phyloP scores from a whole-genome alignment of 1,140 invertebrate species.

The Dryas iulia region DNA sequence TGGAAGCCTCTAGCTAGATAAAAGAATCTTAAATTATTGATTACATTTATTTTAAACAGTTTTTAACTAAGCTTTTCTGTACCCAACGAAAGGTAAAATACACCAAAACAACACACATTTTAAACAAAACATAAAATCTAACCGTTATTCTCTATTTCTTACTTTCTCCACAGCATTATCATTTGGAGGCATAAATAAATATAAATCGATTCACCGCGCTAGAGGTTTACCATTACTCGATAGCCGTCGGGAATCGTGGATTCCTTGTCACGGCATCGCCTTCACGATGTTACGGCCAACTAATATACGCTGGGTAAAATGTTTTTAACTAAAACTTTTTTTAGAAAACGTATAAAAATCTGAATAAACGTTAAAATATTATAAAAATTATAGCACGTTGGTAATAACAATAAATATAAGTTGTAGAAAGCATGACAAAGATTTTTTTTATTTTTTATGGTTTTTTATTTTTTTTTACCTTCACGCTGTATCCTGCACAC shows the following conservation, averaged over 20 bases:
- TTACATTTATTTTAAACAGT: no score
- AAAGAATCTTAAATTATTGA: no score
- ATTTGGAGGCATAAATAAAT: background rate
- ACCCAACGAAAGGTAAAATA: no score
- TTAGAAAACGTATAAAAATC: background rate
- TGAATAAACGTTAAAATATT: background rate
- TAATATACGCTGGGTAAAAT: background rate
- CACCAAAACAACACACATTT: no score
- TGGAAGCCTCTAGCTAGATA: no score
- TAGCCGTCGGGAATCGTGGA: slow-evolving; percentile 53
- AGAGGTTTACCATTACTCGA: slow-evolving; percentile 27
- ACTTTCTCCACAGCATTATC: background rate
- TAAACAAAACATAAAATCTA: background rate
- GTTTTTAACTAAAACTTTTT: background rate
- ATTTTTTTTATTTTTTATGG: no score
- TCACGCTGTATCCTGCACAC: no score
- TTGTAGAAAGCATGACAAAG: no score
- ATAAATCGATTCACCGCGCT: slow-evolving; percentile 1
- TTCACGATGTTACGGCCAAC: slow-evolving; percentile 53
- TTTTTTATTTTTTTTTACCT: no score
- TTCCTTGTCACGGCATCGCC: slow-evolving; percentile 57
- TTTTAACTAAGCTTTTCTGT: no score
- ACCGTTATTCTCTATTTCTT: background rate
- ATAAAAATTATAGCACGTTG: no score
- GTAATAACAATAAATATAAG: no score